phyloP scores from a whole-genome alignment of 2,888 invertebrate species.

The Meandrusa payeni region DNA sequence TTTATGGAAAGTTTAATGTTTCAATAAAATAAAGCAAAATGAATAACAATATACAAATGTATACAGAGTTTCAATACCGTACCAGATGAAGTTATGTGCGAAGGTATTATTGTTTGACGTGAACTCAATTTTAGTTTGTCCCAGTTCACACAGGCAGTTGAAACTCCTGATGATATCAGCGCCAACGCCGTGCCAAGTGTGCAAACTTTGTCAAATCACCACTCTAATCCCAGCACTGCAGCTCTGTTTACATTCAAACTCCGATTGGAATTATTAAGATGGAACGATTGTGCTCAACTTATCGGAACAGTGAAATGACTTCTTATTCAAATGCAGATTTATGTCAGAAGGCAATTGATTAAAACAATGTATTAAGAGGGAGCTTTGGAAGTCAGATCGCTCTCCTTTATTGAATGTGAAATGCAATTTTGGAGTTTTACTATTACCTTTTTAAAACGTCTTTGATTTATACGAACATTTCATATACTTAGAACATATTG shows the following conservation, averaged over 20 bases:
- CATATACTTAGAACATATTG: too few relatives aligned
- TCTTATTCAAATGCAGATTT: slow-evolving; percentile 70
- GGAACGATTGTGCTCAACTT: slow-evolving; percentile 69
- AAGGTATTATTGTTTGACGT: slow-evolving; percentile 12
- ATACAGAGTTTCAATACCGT: too few relatives aligned
- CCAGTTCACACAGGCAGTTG: slow-evolving; percentile 29
- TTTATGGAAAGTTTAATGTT: too few relatives aligned
- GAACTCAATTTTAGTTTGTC: slow-evolving; percentile 26
- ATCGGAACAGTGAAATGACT: slow-evolving; percentile 52
- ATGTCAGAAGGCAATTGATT: slow-evolving; percentile 70
- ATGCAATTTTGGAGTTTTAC: slow-evolving; percentile 11
- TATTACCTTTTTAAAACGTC: slow-evolving; percentile 3
- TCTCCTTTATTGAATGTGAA: slow-evolving; percentile 41
- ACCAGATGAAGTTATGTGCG: slow-evolving; percentile 14
- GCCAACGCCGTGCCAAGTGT: slow-evolving; percentile 35
- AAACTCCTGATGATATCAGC: slow-evolving; percentile 37
- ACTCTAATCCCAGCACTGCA: slow-evolving; percentile 60
- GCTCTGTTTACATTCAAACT: slow-evolving; percentile 65
- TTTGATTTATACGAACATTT: too few relatives aligned
- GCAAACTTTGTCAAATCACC: slow-evolving; percentile 65
- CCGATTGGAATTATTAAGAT: slow-evolving; percentile 74
- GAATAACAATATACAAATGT: too few relatives aligned
- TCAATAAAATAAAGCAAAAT: too few relatives aligned
- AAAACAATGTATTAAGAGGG: slow-evolving; percentile 62
- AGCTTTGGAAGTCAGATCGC: slow-evolving; percentile 55